Evolutionary conservation across 2,113 vertebrate genomes (phyloP), one percentile per base, ranked within the genome.

Genomic region (Meleagris gallopavo): DNA sequence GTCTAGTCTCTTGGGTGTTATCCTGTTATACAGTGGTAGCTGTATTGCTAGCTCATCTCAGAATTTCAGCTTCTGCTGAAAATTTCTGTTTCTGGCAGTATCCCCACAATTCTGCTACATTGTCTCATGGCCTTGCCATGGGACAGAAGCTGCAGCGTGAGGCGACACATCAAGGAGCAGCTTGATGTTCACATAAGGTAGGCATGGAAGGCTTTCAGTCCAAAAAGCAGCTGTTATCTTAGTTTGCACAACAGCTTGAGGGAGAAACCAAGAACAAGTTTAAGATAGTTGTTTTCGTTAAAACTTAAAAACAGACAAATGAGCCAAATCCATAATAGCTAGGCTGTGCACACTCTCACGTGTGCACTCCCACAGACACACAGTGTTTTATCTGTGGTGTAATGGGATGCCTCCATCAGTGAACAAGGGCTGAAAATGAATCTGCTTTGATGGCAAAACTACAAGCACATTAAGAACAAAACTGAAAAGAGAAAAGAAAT

Each of bases 351-450:
- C 30, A 46, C 7, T 30, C 30, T 79, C 58, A 61, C 1, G 0
- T 61, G 38, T 43, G 50, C 19, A 72, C 27, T 94, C n/a, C 38
- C 40, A 65, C n/a, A 83, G 71, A 70, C 25, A 75, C 0, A 36
- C 50, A 66, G 58, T 89, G 11, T 66, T 79, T 77, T 76, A 64
- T 20, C 5, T 69, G 55, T 54, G 16, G 34, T 80, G 13, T 64
- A 61, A 81, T 11, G 9, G 55, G 69, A 70, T 61, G 72, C 25
- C 74, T 91, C 45, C 10, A 1, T 29, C 71, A 77, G 41, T 32
- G 64, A 93, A 60, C 34, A 24, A 30, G 70, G 43, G 83, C 60
- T 13, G 32, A 64, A 88, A 96, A 91, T 86, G 83, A 83, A 89
- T 91, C 64, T 74, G 29, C 8, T 91, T 88, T 64, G 60, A 58